Base-by-base conservation (phyloP, 2,888 invertebrate species). In the Torymus auratus region DNA sequence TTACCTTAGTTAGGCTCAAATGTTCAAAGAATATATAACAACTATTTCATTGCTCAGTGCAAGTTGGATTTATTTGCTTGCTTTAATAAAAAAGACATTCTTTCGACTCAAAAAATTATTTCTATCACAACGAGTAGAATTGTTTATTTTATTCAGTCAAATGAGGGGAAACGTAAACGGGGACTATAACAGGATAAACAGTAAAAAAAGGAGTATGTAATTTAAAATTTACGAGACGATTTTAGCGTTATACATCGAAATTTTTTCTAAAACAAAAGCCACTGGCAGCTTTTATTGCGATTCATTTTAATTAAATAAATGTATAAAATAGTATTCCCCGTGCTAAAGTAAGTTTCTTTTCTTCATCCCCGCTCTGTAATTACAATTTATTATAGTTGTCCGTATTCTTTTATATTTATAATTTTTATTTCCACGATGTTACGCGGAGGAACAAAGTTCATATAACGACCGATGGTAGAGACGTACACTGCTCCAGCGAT, bases 261-360 rank as follows among this genome's bases (percentile, higher is more conserved):
- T 73, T 80, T 62, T 79, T 80, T 80, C 73, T 85, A 85, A 86
- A 86, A 86, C 84, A 81, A 83, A 84, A 85, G 86, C 85, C 85
- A 86, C 81, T 76, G 64, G 55, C 56, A 77, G 74, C 78, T 82
- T 82, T 82, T 80, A 73, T 82, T 80, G 71, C 71, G 65, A 78
- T 74, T 82, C 67, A 69, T 65, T 85, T 86, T 86, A 86, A 86
- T 87, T 88, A 88, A 88, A 88, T 88, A 87, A 88, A 88, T 86
- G 87, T 89, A 88, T 87, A 89, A 89, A 89, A 88, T 85, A 86
- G 84, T 83, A 84, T 85, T 83, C 83, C 81, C 84, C 84, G 85
- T 86, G 83, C 85, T 86, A 84, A 84, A 85, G 85, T 85, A 85
- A 86, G 85, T 83, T 85, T 80, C 74, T 82, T 83, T 78, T 78